phyloP scores from a whole-genome alignment of 2,888 invertebrate genomes.

The Brachyptera risi region DNA sequence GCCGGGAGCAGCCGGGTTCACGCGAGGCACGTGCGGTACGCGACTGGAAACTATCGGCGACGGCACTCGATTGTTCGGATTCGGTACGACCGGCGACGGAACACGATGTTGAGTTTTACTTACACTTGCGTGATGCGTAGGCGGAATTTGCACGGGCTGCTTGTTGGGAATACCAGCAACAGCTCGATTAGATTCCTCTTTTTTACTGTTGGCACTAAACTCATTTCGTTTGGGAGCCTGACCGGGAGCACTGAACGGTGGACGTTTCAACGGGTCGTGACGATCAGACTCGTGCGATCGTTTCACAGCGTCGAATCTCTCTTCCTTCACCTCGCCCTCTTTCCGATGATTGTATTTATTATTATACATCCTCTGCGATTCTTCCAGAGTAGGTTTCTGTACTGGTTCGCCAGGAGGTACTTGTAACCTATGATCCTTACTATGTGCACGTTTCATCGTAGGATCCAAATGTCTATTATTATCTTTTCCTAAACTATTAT shows the following conservation, averaged over 20 bases:
- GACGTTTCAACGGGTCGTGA: constrained; percentile 13
- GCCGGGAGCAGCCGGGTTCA: not conserved
- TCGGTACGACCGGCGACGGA: not conserved
- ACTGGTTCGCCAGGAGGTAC: constrained; percentile 4
- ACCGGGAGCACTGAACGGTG: constrained; percentile 9
- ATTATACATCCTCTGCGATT: constrained; percentile 3
- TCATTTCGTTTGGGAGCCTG: too few relatives aligned
- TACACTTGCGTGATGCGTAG: constrained; percentile 6
- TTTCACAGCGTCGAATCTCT: not conserved
- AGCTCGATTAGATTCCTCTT: too few relatives aligned
- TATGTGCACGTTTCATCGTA: not conserved
- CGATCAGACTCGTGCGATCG: constrained; percentile 5
- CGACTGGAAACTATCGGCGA: not conserved
- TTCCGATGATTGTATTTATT: not conserved
- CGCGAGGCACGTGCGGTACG: not conserved
- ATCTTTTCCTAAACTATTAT: constrained; percentile 14
- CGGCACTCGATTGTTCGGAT: constrained; percentile 5
- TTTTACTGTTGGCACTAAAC: too few relatives aligned
- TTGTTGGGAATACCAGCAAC: too few relatives aligned
- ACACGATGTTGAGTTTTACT: not conserved
- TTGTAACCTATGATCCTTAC: constrained; percentile 16
- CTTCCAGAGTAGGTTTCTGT: not conserved
- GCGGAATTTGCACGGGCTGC: too few relatives aligned
- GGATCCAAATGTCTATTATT: constrained; percentile 14
- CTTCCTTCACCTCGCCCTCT: too few relatives aligned